These are phyloP conservation scores for Pachypanchax playfairii DNA, from an alignment of 2,113 vertebrate genomes.

Conservation along the genomic window DNA sequence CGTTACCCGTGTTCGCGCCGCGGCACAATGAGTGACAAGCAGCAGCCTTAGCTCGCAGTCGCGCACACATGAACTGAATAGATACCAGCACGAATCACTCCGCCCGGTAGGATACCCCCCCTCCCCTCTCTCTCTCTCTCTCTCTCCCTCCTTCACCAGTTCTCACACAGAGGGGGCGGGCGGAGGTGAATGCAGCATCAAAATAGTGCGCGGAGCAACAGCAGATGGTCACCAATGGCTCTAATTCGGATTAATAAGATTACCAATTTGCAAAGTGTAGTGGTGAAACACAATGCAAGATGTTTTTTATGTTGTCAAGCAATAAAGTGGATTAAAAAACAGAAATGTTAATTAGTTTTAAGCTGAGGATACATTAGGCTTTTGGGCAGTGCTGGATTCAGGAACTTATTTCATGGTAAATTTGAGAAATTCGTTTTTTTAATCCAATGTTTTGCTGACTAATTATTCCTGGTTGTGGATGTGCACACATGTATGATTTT, in stretches of 20 bases:
- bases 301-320: conserved; percentile 2
- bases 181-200: conserved; percentile 62
- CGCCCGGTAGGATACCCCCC: conserved; percentile 75
- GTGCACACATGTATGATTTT: too few species aligned
- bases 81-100: conserved; percentile 83
- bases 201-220: conserved; percentile 78
- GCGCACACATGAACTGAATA: conserved; percentile 65
- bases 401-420: too few species aligned
- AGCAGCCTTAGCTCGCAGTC: conserved; percentile 86
- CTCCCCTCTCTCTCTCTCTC: background rate
- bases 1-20: conserved; percentile 77
- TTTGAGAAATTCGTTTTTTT: too few species aligned
- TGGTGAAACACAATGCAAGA: conserved; percentile 21
- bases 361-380: background rate
- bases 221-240: conserved; percentile 74
- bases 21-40: conserved; percentile 90
- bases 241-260: conserved; percentile 72
- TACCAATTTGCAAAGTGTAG: conserved; percentile 29
- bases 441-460: too few species aligned
- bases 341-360: background rate
- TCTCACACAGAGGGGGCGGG: conserved; percentile 42
- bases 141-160: background rate
- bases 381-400: too few species aligned
- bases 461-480: too few species aligned
- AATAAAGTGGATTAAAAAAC: conserved; percentile 8